Conservation (phyloP, 1,140 invertebrate species). For the Magallana gigas region DNA sequence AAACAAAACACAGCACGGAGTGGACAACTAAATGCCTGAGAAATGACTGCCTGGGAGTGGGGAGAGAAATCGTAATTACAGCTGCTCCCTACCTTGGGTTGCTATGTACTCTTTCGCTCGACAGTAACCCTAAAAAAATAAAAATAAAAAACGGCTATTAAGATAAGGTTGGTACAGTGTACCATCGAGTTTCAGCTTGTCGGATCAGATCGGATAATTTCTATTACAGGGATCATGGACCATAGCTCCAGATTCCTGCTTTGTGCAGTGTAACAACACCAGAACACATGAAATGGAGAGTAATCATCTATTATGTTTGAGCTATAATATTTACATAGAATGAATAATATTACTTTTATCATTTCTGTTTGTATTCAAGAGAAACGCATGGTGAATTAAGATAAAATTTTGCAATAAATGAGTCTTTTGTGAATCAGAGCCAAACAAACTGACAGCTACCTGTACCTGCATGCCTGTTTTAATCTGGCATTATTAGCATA, state of each 20-base stretch:
- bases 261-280: too few species aligned
- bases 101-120: constrained; percentile 71
- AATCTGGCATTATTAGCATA: too few species aligned
- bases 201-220: background rate
- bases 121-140: constrained; percentile 64
- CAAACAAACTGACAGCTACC: too few species aligned
- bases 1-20: background rate
- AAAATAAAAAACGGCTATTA: background rate
- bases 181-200: background rate
- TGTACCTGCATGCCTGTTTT: too few species aligned
- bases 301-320: background rate
- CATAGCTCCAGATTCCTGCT: too few species aligned
- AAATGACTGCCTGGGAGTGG: background rate
- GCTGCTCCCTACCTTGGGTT: constrained; percentile 66
- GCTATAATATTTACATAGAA: background rate
- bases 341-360: background rate
- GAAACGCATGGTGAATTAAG: too few species aligned
- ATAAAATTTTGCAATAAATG: too few species aligned
- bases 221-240: background rate
- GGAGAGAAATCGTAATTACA: background rate
- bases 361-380: too few species aligned
- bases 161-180: background rate
- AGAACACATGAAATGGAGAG: too few species aligned
- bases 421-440: too few species aligned
- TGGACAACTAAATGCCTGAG: background rate